Evolutionary conservation across 2,113 vertebrate genomes (phyloP), one percentile per base, ranked within the genome.

Genomic region (Forbesichthys papilliferus): DNA sequence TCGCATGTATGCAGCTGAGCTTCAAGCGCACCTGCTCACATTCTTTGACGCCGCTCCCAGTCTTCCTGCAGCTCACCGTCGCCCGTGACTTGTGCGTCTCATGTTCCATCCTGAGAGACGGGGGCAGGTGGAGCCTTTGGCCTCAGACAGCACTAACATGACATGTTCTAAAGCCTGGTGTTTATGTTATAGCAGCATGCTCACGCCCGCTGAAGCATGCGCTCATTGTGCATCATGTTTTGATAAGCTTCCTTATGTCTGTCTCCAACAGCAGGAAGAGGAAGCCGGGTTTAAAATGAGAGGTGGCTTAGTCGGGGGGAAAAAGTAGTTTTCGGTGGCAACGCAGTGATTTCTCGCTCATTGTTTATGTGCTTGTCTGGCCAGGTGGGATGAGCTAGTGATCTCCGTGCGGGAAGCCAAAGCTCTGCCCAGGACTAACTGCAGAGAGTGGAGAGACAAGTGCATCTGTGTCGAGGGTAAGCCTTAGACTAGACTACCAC

Each of bases 381-480:
- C 12, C 80, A 99, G 97, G 68, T 99, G 98, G 98, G 92, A 83
- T 48, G 91, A 74, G 70, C 85, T 92, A 0, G 93, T 98, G 78
- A 96, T 99, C 90, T 99, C 96, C 64, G 87, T 99, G 77, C 94
- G 96, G 73, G 94, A 97, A 84, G 96, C 93, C 84, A 94, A 80
- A 92, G 89, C 93, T 78, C 49, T 98, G 51, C 93, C 93, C 14
- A 96, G 94, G 83, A 88, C 85, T 76, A 90, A 91, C 71, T 91
- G 84, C 69, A 73, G 18, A 75, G 94, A 96, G 71, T 99, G 96
- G 98, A 95, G 90, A 91, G 94, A 94, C 91, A 98, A 97, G 82
- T 98, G 88, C 86, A 96, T 99, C 84, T 99, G 96, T 90, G 90
- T 99, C 66, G 98, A 99, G 95, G 98, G 98, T 99, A 94, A 82